A percentile compares a stretch with the other conserved stretches of the same genome.
These are phyloP conservation scores for Plemyria rubiginata DNA, from an alignment of 2,888 invertebrate species.

Conservation along the genomic window DNA sequence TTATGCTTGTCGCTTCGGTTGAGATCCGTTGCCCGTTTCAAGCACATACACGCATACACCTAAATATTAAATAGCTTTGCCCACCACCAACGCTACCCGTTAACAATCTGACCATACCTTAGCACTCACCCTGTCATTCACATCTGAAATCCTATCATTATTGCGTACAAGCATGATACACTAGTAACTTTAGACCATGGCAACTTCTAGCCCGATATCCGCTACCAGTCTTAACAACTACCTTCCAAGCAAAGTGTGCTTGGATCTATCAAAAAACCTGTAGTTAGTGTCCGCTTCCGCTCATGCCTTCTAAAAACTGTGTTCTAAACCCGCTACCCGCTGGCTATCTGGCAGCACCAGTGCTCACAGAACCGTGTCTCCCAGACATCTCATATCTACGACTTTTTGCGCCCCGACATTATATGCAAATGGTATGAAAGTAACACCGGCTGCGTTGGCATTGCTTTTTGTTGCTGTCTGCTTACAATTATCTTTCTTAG, in stretches of 20 bases:
- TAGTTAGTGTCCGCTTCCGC: background rate
- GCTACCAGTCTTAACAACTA: no score
- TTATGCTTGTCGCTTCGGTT: background rate
- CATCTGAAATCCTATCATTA: no score
- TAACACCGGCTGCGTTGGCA: constrained; percentile 59
- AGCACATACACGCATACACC: no score
- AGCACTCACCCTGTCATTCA: no score
- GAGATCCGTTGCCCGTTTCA: no score
- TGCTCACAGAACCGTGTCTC: constrained; percentile 49
- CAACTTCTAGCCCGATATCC: no score
- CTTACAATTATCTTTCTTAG: constrained; percentile 45
- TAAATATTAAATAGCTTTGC: no score
- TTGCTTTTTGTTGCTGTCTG: constrained; percentile 53
- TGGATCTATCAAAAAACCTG: no score
- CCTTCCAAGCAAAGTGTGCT: no score
- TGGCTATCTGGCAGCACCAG: background rate
- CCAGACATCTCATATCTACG: constrained; percentile 39
- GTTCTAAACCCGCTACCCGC: background rate
- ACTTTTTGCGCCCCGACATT: constrained; percentile 57
- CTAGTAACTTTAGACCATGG: no score
- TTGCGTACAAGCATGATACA: no score
- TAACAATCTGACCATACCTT: background rate
- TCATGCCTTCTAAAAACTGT: background rate
- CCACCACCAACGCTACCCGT: background rate
- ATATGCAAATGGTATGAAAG: constrained; percentile 70